Evolutionary conservation across 2,888 invertebrate genomes (phyloP).

Genomic region (Drosophila lacicola): DNA sequence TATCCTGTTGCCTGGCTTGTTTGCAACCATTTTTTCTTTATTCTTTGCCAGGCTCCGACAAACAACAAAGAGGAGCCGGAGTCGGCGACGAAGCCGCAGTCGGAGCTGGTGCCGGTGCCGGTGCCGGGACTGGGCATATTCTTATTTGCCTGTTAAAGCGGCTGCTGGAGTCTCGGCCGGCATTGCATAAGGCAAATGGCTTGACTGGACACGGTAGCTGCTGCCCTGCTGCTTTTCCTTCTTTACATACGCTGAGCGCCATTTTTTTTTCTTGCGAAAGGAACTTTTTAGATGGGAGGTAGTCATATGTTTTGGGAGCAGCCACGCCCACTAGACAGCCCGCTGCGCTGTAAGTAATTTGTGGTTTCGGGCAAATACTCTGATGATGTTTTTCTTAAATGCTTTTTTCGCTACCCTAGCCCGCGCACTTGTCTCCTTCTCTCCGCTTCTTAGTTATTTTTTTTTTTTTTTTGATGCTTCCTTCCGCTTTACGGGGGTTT

Average conservation of each 20-base stretch:
- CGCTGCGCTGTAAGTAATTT: conserved; percentile 80
- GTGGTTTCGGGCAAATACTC: conserved; percentile 80
- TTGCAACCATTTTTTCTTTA: conserved; percentile 47
- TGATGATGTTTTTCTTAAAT: conserved; percentile 81
- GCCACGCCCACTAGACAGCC: conserved; percentile 70
- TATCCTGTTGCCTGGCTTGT: conserved; percentile 47
- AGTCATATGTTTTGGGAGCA: conserved; percentile 52
- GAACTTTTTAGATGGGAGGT: conserved; percentile 10
- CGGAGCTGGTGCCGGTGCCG: conserved; percentile 6
- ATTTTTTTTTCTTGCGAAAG: conserved; percentile 19
- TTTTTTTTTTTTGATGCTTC: conserved; percentile 29
- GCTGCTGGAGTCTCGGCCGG: conserved; percentile 25
- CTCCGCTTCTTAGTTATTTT: conserved; percentile 4
- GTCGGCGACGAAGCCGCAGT: conserved; percentile 19
- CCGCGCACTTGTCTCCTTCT: conserved; percentile 9
- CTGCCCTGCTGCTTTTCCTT: conserved; percentile 51
- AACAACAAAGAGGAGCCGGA: conserved; percentile 31
- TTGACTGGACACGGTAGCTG: conserved; percentile 62
- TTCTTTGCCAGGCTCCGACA: conserved; percentile 26
- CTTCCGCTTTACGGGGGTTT: conserved; percentile 35
- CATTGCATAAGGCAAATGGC: conserved; percentile 53
- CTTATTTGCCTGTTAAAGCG: conserved; percentile 48
- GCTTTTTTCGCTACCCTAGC: conserved; percentile 61
- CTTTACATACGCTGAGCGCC: conserved; percentile 61
- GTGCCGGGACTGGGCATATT: conserved; percentile 35